A percentile compares a stretch with the other conserved stretches of the same genome.
Evolutionary conservation across 2,888 invertebrate genomes (phyloP).

Genomic region (Beris chalybata): DNA sequence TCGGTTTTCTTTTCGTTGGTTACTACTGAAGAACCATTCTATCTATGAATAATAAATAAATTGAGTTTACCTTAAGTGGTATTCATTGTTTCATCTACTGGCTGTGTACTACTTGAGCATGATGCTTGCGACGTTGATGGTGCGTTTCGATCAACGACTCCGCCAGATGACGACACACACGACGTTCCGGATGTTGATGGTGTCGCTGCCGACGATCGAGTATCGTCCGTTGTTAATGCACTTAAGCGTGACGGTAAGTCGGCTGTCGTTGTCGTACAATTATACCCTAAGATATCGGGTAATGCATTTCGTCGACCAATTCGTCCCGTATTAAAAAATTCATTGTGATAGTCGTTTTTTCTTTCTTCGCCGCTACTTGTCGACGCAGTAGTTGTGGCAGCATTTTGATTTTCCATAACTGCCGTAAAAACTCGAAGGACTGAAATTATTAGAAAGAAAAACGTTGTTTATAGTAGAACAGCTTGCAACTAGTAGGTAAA

Average conservation of each 20-base stretch:
- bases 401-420: conserved; percentile 38
- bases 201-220: conserved; percentile 10
- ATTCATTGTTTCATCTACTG: conserved; percentile 33
- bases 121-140: conserved; percentile 33
- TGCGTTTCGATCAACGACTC: conserved; percentile 19
- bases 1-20: too few relatives aligned
- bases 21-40: too few relatives aligned
- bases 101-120: conserved; percentile 32
- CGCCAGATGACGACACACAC: background rate
- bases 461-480: too few relatives aligned
- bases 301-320: conserved; percentile 87
- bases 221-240: conserved; percentile 65
- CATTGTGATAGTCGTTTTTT: conserved; percentile 61
- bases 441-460: conserved; percentile 17
- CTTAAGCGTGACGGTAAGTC: conserved; percentile 76
- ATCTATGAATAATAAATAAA: background rate
- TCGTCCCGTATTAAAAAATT: conserved; percentile 82
- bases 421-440: conserved; percentile 37
- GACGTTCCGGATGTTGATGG: conserved; percentile 2
- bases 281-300: conserved; percentile 78
- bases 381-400: conserved; percentile 10
- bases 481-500: too few relatives aligned
- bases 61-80: conserved; percentile 26
- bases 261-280: conserved; percentile 71
- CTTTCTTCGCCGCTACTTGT: conserved; percentile 1